Base-by-base conservation (phyloP, 2,888 invertebrate genomes). In the Cosmia pyralina region DNA sequence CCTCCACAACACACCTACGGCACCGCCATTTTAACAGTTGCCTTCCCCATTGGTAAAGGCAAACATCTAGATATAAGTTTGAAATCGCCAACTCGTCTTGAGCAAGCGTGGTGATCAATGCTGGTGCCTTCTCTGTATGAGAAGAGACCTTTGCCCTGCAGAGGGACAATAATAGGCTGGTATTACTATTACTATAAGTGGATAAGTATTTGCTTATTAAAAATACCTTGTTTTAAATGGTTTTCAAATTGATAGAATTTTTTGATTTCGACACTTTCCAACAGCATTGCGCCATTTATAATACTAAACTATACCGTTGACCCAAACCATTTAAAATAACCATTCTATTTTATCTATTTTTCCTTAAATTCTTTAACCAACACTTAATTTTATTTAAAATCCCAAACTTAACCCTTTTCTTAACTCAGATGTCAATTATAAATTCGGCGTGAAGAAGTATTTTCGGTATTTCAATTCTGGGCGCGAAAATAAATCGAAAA, bases 371-470 rank as follows among this genome's bases (percentile, higher is more conserved):
- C 76, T 41, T 11, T 2, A 41, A 1, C 19, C 70, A 53, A 62
- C 70, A 66, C 63, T 77, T 22, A 74, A 75, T 79, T 87, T 81
- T 75, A 87, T 81, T 77, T 72, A 41, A 64, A 68, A 69, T 44
- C 69, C 64, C 15, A 78, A 71, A 68, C 64, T 22, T 72, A 84
- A 86, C 75, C 79, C 85, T 79, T 72, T 50, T 70, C 79, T 74
- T 88, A 87, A 88, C 87, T 87, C 79, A 92, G 93, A 89, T 92
- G 93, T 92, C 93, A 91, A 91, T 91, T 91, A 90, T 88, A 91
- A 91, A 92, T 91, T 90, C 89, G 90, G 94, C 87, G 94, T 92
- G 93, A 94, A 94, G 75, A 85, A 88, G 88, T 88, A 94, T 94
- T 90, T 90, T 77, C 75, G 89, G 89, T 90, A 93, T 94, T 88